phyloP scores from a whole-genome alignment of 1,140 invertebrate genomes.

The Oncopeltus fasciatus region DNA sequence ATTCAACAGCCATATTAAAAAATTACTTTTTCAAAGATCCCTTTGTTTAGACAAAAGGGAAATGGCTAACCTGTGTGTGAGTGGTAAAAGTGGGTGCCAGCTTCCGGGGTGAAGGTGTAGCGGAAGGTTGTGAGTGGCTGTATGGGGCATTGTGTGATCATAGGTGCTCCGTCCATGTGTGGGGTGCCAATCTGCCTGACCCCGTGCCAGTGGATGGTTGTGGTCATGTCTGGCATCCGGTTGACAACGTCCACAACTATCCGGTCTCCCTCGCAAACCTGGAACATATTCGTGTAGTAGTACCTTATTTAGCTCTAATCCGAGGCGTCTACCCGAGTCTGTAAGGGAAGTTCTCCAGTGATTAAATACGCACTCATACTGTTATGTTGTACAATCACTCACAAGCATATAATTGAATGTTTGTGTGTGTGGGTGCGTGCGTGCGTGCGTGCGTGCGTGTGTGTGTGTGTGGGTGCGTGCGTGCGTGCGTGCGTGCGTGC shows the following conservation, averaged over 20 bases:
- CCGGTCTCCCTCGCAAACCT: neutral
- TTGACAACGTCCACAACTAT: neutral
- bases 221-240: neutral
- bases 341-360: constrained; percentile 60
- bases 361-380: neutral
- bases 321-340: constrained; percentile 68
- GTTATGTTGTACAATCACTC: neutral
- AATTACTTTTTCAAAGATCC: too few species aligned
- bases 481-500: too few species aligned
- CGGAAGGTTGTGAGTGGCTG: neutral
- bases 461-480: too few species aligned
- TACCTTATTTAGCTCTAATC: constrained; percentile 58
- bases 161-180: neutral
- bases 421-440: too few species aligned
- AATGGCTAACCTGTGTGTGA: neutral
- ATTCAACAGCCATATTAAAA: too few species aligned
- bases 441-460: too few species aligned
- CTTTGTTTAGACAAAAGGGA: too few species aligned
- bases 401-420: too few species aligned
- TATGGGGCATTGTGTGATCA: neutral
- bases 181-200: neutral
- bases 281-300: too few species aligned
- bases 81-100: neutral
- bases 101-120: neutral
- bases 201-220: neutral